These are phyloP conservation scores for Buceros bicornis DNA, from an alignment of 2,797 vertebrate genomes.

Conservation along the genomic window DNA sequence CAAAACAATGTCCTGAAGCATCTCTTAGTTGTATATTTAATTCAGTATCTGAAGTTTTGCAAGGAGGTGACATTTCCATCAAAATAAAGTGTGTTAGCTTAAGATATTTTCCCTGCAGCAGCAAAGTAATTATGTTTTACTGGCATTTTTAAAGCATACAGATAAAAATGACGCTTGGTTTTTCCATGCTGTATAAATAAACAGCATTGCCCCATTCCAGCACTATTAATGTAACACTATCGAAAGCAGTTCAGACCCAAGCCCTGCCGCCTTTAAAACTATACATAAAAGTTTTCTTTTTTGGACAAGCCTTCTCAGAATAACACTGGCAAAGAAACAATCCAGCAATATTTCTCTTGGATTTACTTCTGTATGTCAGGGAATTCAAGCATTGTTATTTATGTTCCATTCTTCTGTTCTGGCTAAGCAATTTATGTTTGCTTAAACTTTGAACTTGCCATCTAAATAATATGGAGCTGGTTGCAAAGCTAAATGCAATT, in stretches of 20 bases:
- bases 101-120: slow-evolving; percentile 38
- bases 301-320: neutral
- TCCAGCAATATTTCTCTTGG: neutral
- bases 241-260: slow-evolving; percentile 21
- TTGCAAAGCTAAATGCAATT: neutral
- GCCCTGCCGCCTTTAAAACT: slow-evolving; percentile 15
- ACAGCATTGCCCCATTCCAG: neutral
- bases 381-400: neutral
- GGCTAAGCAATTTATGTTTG: slow-evolving; percentile 24
- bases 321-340: neutral
- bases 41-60: slow-evolving; percentile 32
- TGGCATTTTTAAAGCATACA: slow-evolving; percentile 15
- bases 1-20: neutral
- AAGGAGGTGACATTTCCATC: slow-evolving; percentile 29
- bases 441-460: slow-evolving; percentile 21
- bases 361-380: neutral
- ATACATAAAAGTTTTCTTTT: neutral
- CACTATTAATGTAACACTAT: neutral
- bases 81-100: slow-evolving; percentile 43
- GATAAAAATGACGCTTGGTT: slow-evolving; percentile 12
- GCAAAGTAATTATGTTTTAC: slow-evolving; percentile 23
- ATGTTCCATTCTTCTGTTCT: neutral
- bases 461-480: neutral
- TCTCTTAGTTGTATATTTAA: slow-evolving; percentile 14
- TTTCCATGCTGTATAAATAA: slow-evolving; percentile 6